Evolutionary conservation across 2,888 invertebrate genomes (phyloP).

Genomic region (Caenorhabditis zanzibari): DNA sequence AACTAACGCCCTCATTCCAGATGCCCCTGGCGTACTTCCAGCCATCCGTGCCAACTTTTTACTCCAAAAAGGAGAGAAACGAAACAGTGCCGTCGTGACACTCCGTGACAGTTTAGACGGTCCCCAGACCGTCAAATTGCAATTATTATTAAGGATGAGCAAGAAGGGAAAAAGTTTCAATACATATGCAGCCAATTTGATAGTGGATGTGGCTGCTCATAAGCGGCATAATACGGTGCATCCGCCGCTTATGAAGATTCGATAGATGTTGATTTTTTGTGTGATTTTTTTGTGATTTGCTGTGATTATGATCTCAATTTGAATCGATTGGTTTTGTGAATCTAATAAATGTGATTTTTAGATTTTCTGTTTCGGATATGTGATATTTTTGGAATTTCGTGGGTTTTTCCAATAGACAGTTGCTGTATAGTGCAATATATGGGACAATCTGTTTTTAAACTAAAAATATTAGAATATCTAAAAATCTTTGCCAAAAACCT

Average conservation of each 20-base stretch:
- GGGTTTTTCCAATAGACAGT: too few species aligned
- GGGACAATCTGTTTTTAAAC: too few species aligned
- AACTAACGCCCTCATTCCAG: too few species aligned
- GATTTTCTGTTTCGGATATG: neutral
- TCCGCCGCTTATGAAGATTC: slow-evolving; percentile 55
- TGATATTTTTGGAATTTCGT: too few species aligned
- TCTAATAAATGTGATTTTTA: slow-evolving; percentile 26
- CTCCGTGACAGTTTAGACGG: slow-evolving; percentile 84
- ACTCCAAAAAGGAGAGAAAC: slow-evolving; percentile 83
- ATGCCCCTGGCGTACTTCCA: slow-evolving; percentile 78
- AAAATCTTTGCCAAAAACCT: too few species aligned
- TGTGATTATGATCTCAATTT: slow-evolving; percentile 47
- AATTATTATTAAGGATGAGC: slow-evolving; percentile 84
- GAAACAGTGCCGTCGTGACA: slow-evolving; percentile 84
- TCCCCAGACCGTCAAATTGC: slow-evolving; percentile 84
- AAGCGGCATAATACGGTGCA: slow-evolving; percentile 69
- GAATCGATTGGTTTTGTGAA: neutral
- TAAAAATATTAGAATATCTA: too few species aligned
- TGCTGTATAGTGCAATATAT: too few species aligned
- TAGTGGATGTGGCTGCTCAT: slow-evolving; percentile 84
- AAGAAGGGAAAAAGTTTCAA: slow-evolving; percentile 84
- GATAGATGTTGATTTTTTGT: slow-evolving; percentile 14
- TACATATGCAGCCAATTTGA: slow-evolving; percentile 84
- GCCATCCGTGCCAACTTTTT: slow-evolving; percentile 84
- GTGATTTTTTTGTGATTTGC: slow-evolving; percentile 20